A percentile compares a stretch with the other conserved stretches of the same genome.
These are phyloP conservation scores for Oligia latruncula DNA, from an alignment of 2,888 invertebrate genomes.

Conservation along the genomic window DNA sequence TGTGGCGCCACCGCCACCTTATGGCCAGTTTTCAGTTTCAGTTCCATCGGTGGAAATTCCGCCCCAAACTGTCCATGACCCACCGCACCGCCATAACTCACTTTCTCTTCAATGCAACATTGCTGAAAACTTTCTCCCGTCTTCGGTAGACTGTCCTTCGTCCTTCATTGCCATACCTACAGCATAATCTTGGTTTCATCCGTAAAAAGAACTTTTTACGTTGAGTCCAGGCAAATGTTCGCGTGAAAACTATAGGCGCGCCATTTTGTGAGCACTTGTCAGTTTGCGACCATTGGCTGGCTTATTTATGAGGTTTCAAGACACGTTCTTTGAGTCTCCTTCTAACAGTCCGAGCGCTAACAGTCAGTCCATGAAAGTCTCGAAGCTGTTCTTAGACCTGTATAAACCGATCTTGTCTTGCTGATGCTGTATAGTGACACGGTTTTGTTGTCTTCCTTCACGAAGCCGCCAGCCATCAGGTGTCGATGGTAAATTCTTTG, in stretches of 20 bases:
- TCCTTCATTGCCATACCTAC: background rate
- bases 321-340: background rate
- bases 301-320: background rate
- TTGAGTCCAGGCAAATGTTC: background rate
- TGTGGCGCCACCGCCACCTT: background rate
- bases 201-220: background rate
- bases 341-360: background rate
- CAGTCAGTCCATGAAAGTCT: background rate
- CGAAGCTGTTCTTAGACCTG: background rate
- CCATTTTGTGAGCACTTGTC: background rate
- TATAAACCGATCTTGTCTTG: too few species aligned
- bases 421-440: background rate
- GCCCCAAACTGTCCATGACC: background rate
- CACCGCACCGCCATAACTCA: background rate
- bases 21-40: background rate
- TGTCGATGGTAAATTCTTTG: background rate
- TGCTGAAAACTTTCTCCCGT: background rate
- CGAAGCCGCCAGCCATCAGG: background rate
- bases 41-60: background rate
- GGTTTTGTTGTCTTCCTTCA: background rate
- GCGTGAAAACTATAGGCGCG: background rate
- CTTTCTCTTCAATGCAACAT: background rate
- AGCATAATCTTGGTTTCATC: background rate
- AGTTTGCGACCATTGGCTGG: too few species aligned
- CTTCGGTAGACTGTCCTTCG: background rate